Percentiles rank a stretch among this genome's conserved stretches.
phyloP scores from a whole-genome alignment of 1,140 invertebrate species.

The Trichomalopsis sarcophagae region DNA sequence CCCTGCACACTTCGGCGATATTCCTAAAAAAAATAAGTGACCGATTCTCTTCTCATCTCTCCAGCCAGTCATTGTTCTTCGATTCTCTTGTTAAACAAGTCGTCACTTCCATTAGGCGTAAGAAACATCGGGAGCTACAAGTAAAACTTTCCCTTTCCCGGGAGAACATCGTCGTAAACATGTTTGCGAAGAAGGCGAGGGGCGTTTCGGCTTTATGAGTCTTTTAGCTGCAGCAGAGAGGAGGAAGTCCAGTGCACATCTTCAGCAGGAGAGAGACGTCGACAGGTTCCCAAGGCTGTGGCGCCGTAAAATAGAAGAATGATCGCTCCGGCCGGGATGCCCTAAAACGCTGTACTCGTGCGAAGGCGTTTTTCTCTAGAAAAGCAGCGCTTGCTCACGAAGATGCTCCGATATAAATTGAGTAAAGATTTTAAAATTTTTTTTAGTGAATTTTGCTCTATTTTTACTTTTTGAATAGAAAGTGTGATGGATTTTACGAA shows the following conservation, averaged over 20 bases:
- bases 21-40: too few relatives aligned
- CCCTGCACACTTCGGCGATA: too few relatives aligned
- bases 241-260: neutral
- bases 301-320: neutral
- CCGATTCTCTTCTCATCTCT: too few relatives aligned
- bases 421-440: neutral
- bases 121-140: neutral
- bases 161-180: neutral
- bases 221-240: neutral
- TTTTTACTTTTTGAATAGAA: too few relatives aligned
- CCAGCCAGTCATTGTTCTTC: neutral
- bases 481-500: neutral
- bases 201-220: neutral
- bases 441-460: neutral
- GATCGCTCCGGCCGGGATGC: neutral
- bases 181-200: neutral
- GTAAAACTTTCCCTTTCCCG: too few relatives aligned
- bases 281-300: neutral
- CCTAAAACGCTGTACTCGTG: neutral
- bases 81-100: neutral
- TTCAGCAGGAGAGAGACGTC: neutral
- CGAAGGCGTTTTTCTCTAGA: neutral
- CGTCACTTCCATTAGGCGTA: neutral
- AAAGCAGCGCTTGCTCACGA: neutral
- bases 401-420: neutral